These are phyloP conservation scores for Ornithoptera priamus DNA, from an alignment of 2,888 invertebrate species.

Conservation along the genomic window DNA sequence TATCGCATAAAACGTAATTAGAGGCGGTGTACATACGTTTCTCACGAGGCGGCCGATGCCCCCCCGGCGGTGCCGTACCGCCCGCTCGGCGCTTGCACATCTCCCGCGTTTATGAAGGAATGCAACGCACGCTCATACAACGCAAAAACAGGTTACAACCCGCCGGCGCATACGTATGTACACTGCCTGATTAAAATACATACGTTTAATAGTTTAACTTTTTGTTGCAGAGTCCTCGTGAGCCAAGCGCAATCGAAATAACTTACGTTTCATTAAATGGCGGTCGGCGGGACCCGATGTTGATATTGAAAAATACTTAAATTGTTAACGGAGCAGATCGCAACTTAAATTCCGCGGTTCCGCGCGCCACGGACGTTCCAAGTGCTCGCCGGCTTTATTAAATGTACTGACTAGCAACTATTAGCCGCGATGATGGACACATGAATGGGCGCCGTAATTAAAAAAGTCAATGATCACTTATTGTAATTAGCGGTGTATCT, in stretches of 20 bases:
- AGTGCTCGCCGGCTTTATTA: conserved; percentile 62
- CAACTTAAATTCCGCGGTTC: conserved; percentile 68
- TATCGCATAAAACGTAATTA: conserved; percentile 79
- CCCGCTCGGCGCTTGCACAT: conserved; percentile 38
- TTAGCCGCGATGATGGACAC: conserved; percentile 68
- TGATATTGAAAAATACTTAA: conserved; percentile 48
- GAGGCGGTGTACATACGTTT: conserved; percentile 74
- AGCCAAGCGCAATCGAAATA: conserved; percentile 30
- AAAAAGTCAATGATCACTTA: conserved; percentile 76
- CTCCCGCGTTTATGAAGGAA: conserved; percentile 59
- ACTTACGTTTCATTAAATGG: conserved; percentile 28
- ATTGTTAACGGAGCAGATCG: conserved; percentile 49
- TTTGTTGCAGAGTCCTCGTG: conserved; percentile 40
- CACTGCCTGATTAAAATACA: conserved; percentile 55
- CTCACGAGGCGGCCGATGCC: conserved; percentile 65
- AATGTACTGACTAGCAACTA: conserved; percentile 78
- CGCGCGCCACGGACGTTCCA: conserved; percentile 59
- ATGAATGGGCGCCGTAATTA: conserved; percentile 72
- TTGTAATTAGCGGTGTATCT: conserved; percentile 75
- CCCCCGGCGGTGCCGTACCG: conserved; percentile 45
- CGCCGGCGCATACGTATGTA: conserved; percentile 46
- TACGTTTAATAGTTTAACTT: conserved; percentile 53
- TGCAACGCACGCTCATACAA: conserved; percentile 52
- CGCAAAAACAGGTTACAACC: conserved; percentile 66
- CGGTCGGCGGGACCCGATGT: conserved; percentile 35